These are phyloP conservation scores for Clytia hemisphaerica DNA, from an alignment of 30 jellyfish, hydroid and myxozoan species.

Conservation along the genomic window DNA sequence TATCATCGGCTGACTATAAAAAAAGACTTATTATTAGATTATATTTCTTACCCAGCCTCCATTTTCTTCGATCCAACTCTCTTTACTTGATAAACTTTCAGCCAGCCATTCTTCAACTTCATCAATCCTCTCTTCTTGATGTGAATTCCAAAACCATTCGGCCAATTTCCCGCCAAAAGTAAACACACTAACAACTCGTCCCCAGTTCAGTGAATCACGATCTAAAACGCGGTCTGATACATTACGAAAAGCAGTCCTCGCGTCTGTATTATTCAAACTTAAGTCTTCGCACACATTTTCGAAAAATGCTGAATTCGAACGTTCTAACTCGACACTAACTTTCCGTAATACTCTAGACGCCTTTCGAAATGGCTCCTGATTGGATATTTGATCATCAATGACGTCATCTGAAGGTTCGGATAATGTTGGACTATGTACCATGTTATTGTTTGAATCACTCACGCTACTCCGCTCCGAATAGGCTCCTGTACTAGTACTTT, in stretches of 20 bases:
- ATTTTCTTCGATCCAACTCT: constrained; percentile 34
- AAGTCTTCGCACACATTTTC: constrained; percentile 26
- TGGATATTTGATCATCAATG: neutral
- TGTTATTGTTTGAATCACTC: too few species aligned
- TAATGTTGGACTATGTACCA: too few species aligned
- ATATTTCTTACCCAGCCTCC: constrained; percentile 49
- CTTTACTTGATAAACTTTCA: constrained; percentile 14
- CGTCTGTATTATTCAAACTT: constrained; percentile 16
- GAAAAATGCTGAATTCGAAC: constrained; percentile 12
- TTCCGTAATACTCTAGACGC: constrained; percentile 15
- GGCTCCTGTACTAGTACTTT: too few species aligned
- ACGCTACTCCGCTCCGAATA: too few species aligned
- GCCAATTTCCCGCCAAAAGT: constrained; percentile 46
- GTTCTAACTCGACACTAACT: constrained; percentile 31
- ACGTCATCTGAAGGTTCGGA: neutral
- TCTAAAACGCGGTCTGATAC: constrained; percentile 24
- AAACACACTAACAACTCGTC: constrained; percentile 34
- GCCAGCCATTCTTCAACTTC: constrained; percentile 45
- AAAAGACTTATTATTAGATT: too few species aligned
- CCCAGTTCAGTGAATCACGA: constrained; percentile 27
- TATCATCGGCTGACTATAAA: too few species aligned
- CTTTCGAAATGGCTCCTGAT: neutral
- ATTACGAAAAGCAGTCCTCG: constrained; percentile 1
- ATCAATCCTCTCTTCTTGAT: constrained; percentile 30
- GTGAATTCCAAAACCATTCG: constrained; percentile 37